Conservation (phyloP, 92 coral and sea anemone genomes). For the Metridium senile region DNA sequence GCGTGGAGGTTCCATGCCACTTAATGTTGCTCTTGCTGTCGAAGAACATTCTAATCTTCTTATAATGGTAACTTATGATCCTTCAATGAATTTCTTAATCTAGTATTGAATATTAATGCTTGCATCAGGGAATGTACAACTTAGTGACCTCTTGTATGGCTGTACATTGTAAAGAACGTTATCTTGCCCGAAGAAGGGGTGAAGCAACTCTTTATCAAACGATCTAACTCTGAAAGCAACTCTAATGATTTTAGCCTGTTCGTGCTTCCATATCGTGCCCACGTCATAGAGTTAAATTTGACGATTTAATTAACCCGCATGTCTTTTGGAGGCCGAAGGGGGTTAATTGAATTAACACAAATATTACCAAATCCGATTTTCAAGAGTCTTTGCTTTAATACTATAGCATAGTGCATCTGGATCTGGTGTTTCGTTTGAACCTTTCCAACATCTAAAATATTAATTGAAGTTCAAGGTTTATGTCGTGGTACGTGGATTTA, state of each 20-base stretch:
- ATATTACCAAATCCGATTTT: neutral
- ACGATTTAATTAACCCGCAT: neutral
- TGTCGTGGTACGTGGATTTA: neutral
- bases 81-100: neutral
- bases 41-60: neutral
- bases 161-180: neutral
- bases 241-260: neutral
- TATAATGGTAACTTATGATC: neutral
- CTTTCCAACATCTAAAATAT: neutral
- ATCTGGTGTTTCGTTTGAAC: neutral
- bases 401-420: neutral
- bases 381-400: neutral
- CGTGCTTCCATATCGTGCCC: neutral
- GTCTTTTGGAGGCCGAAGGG: conserved; percentile 2
- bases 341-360: neutral
- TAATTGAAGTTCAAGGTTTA: neutral
- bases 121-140: neutral
- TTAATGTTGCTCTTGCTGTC: too few relatives aligned
- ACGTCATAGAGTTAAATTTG: neutral
- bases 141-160: neutral
- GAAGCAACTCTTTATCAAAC: neutral
- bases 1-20: too few relatives aligned
- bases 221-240: neutral
- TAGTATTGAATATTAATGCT: too few relatives aligned
- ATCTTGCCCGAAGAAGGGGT: neutral